Evolutionary conservation across 2,797 vertebrate genomes (phyloP).

Genomic region (Hemitrygon akajei): DNA sequence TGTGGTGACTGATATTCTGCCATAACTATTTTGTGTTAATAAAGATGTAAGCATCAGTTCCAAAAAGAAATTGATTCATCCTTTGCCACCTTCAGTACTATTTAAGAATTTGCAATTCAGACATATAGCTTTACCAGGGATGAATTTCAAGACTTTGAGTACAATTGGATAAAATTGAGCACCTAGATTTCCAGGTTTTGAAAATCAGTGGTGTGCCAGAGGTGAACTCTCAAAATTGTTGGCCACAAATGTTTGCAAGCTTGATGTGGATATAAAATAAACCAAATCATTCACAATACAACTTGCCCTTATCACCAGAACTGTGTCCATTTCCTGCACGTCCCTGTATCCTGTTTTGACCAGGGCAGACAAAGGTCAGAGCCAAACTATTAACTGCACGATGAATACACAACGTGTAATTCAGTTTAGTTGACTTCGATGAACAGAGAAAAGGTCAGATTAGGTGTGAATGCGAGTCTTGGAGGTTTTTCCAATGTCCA

Average conservation of each 20-base stretch:
- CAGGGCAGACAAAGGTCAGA: neutral
- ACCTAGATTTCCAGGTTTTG: neutral
- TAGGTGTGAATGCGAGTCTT: neutral
- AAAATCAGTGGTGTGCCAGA: neutral
- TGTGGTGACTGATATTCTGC: neutral
- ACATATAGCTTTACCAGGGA: neutral
- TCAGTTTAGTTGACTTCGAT: neutral
- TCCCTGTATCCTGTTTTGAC: neutral
- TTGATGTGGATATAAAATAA: neutral
- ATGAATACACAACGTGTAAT: neutral
- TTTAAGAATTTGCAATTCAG: neutral
- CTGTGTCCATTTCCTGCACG: neutral
- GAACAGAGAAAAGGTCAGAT: neutral
- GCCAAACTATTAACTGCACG: neutral
- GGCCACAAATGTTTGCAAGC: neutral
- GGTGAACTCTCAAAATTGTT: neutral
- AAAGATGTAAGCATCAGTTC: neutral
- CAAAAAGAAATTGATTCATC: neutral
- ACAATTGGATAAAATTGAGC: neutral
- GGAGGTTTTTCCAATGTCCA: neutral
- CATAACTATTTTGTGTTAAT: neutral
- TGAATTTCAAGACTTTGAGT: neutral
- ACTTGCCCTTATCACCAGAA: neutral
- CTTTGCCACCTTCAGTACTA: neutral
- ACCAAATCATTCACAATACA: neutral